phyloP scores from a whole-genome alignment of 2,888 invertebrate genomes.

The Coecobrya sp. region DNA sequence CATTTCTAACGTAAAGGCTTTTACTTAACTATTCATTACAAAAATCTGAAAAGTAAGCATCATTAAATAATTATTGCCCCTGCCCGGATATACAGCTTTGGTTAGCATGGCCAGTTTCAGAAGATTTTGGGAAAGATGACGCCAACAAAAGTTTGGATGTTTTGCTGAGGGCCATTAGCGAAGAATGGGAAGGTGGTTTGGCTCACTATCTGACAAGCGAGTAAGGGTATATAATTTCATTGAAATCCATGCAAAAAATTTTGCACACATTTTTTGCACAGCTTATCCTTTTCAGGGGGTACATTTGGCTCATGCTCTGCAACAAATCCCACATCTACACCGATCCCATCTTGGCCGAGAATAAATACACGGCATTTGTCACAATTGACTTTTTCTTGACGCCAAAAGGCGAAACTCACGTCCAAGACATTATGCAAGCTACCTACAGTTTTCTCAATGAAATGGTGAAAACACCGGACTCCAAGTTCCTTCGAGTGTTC shows the following conservation, averaged over 20 bases:
- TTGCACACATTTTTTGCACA: too few species aligned
- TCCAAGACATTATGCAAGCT: neutral
- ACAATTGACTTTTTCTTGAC: constrained; percentile 37
- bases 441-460: neutral
- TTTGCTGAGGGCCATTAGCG: neutral
- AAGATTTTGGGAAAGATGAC: neutral
- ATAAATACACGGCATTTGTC: constrained; percentile 11
- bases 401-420: neutral
- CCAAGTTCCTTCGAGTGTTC: neutral
- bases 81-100: neutral
- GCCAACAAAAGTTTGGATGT: neutral
- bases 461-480: neutral
- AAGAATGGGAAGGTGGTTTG: neutral
- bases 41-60: too few species aligned
- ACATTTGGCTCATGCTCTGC: constrained; percentile 44
- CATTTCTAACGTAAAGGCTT: neutral
- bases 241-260: too few species aligned
- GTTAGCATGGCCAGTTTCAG: neutral
- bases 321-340: neutral
- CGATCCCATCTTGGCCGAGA: neutral
- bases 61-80: neutral
- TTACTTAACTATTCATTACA: neutral
- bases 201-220: neutral
- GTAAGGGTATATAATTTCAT: too few species aligned
- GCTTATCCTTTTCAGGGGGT: constrained; percentile 3